These are phyloP conservation scores for Bufo bufo DNA, from an alignment of 2,113 vertebrate genomes.

Conservation along the genomic window DNA sequence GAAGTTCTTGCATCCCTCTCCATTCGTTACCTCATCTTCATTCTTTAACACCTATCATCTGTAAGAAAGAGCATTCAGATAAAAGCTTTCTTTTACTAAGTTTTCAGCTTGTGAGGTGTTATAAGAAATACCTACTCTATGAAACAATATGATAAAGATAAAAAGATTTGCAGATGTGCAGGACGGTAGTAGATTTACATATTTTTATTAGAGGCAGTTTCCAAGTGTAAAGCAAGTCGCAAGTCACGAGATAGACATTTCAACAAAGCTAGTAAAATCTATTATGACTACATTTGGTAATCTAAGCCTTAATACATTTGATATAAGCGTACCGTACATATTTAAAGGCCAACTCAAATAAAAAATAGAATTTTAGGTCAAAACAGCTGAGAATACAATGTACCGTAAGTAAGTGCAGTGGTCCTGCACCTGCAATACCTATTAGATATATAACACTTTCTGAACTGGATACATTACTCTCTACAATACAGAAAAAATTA, in stretches of 20 bases:
- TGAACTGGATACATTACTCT: background rate
- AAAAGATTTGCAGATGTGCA: background rate
- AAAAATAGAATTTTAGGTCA: background rate
- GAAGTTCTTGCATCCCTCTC: constrained; percentile 23
- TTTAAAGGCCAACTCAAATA: background rate
- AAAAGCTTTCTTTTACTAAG: background rate
- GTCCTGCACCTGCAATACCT: background rate
- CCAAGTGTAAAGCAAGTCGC: background rate
- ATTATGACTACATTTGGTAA: background rate
- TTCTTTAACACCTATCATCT: constrained; percentile 40
- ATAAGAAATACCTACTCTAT: background rate
- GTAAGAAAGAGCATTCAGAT: constrained; percentile 21
- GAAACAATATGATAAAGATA: background rate
- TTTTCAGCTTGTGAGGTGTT: background rate
- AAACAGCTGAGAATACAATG: background rate
- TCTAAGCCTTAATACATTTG: background rate
- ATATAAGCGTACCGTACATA: background rate
- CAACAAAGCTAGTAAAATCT: background rate
- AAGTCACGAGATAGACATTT: background rate
- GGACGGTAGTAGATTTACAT: background rate
- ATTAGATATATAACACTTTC: constrained; percentile 6
- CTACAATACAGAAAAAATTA: background rate
- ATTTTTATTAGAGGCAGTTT: background rate
- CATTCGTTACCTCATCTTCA: constrained; percentile 31
- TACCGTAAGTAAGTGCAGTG: too few relatives aligned